Base-by-base conservation (phyloP, 1,140 invertebrate genomes). In the Microplitis demolitor region DNA sequence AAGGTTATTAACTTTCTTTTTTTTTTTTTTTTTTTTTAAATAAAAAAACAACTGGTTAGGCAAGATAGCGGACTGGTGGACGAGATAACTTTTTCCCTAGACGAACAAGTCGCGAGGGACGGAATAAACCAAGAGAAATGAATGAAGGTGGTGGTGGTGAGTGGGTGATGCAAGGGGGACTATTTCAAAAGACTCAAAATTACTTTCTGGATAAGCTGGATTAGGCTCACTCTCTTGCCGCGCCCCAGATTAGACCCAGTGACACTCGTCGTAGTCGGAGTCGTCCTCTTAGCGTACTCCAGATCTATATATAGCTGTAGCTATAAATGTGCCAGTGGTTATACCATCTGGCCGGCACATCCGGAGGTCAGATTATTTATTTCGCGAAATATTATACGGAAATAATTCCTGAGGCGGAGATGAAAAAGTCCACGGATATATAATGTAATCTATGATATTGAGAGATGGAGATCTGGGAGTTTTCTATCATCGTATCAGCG, bases 201-300 rank as follows among this genome's bases (percentile, higher is more conserved):
- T 87, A 87, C 86, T 87, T 87, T 87, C 84, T 85, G 84, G 85
- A 86, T 87, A 87, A 87, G 86, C 86, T 87, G 86, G 86, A 87
- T 87, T 87, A 86, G 85, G 83, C 83, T 85, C 85, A 82, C 82
- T 82, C 84, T 60, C 67, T 37, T 83, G 77, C 78, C 78, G 81
- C 81, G 79, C 76, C 79, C 82, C 80, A 85, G 85, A 86, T 86
- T 87, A 87, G 83, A 86, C 78, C 74, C n/a, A 79, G 79, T 82
- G 82, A 84, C 85, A 83, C 79, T 79, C 54, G 72, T 31, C 24
- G 24, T 24, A 24, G 24, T 24, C 24, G 24, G 1, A 24, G 45
- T 31, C 24, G 24, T 24, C 24, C 24, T 24, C 24, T 24, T 24
- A 24, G 24, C 24, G 24, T 24, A 24, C 24, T 24, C 24, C 24